A percentile compares a stretch with the other conserved stretches of the same genome.
phyloP scores from a whole-genome alignment of 2,888 invertebrate genomes.

The Hemistola chrysoprasaria region DNA sequence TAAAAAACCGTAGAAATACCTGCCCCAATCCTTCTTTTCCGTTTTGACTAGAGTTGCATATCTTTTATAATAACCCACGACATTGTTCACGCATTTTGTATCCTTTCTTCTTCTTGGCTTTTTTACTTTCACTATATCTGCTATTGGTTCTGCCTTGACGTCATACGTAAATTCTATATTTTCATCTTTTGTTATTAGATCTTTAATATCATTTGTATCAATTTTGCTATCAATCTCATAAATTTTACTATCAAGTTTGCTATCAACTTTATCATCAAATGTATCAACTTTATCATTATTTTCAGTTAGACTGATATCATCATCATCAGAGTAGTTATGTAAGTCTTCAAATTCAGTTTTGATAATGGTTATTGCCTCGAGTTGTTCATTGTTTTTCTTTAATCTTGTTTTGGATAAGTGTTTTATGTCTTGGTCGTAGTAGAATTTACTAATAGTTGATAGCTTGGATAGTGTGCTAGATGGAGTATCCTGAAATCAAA shows the following conservation, averaged over 20 bases:
- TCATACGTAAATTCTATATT: slow-evolving; percentile 1
- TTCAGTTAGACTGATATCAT: slow-evolving; percentile 4
- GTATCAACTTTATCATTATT: neutral
- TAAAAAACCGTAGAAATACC: no score
- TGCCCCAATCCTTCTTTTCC: slow-evolving; percentile 26
- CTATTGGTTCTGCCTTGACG: slow-evolving; percentile 5
- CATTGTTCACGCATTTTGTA: slow-evolving; percentile 19
- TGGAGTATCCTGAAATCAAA: slow-evolving; percentile 13
- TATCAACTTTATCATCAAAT: neutral
- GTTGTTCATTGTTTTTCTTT: slow-evolving; percentile 6
- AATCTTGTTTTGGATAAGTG: slow-evolving; percentile 3
- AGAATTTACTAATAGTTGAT: slow-evolving; percentile 11
- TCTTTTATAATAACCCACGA: slow-evolving; percentile 20
- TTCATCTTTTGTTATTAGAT: slow-evolving; percentile 2
- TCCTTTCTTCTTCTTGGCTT: slow-evolving; percentile 9
- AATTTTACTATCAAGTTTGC: slow-evolving; percentile 1
- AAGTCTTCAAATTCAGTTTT: slow-evolving; percentile 14
- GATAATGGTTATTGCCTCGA: slow-evolving; percentile 1
- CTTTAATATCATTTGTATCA: neutral
- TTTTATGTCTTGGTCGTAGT: slow-evolving; percentile 18
- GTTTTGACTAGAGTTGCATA: slow-evolving; percentile 11
- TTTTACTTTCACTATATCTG: slow-evolving; percentile 5
- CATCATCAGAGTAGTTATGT: slow-evolving; percentile 7
- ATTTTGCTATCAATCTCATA: neutral
- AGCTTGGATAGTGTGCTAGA: slow-evolving; percentile 19